Percentiles rank a stretch among this genome's conserved stretches.
Evolutionary conservation across 2,888 invertebrate species (phyloP).

Genomic region (Sipha maydis): DNA sequence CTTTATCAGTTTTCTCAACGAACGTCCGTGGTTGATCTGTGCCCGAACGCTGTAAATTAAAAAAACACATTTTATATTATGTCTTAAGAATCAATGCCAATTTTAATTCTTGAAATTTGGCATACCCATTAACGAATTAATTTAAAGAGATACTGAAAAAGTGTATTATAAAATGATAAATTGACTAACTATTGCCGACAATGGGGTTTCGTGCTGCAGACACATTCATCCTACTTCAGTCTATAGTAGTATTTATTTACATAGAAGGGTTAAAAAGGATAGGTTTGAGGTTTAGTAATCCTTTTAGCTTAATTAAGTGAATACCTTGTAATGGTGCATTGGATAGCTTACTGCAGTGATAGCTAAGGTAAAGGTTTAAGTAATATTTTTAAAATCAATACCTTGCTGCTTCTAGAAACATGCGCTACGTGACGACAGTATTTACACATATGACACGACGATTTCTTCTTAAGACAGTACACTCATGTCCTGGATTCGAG

Average conservation of each 20-base stretch:
- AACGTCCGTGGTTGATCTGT: not conserved
- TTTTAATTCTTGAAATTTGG: constrained; percentile 22
- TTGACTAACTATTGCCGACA: constrained; percentile 41
- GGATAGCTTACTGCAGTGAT: constrained; percentile 48
- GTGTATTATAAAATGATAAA: not conserved
- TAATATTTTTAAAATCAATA: constrained; percentile 59
- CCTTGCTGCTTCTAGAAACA: not conserved
- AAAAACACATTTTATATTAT: not conserved
- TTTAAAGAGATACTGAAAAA: not conserved
- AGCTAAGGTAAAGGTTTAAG: constrained; percentile 36
- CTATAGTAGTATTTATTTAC: constrained; percentile 49
- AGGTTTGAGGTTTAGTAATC: constrained; percentile 50
- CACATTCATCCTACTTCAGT: constrained; percentile 44
- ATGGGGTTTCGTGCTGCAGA: constrained; percentile 55
- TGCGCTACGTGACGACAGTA: not conserved
- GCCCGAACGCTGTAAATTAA: not conserved
- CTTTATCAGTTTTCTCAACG: not conserved
- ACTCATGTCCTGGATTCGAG: not conserved
- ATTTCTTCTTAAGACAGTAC: not conserved
- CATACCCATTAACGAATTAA: constrained; percentile 21
- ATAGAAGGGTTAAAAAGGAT: constrained; percentile 18
- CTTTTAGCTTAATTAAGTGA: constrained; percentile 61
- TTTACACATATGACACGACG: constrained; percentile 4
- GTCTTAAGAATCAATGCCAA: constrained; percentile 16
- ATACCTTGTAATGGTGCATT: constrained; percentile 61